phyloP scores from a whole-genome alignment of 2,113 vertebrate genomes.

The Triplophysa siluroides region DNA sequence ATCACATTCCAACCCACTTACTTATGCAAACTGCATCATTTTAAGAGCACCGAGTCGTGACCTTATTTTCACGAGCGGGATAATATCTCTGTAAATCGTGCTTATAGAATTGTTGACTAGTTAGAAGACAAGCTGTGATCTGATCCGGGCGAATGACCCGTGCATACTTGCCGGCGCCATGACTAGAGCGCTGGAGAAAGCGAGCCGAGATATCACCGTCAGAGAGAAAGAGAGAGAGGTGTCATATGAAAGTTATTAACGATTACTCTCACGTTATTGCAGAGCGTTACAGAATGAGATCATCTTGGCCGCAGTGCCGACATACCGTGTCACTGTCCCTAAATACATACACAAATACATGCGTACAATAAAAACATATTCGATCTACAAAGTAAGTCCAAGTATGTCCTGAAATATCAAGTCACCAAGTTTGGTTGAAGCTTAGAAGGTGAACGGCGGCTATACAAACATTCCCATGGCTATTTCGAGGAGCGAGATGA shows the following conservation, averaged over 20 bases:
- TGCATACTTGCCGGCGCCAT: conserved; percentile 37
- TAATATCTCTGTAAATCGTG: neutral
- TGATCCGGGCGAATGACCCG: conserved; percentile 25
- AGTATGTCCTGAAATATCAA: neutral
- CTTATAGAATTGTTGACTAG: conserved; percentile 6
- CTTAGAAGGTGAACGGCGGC: neutral
- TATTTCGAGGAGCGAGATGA: conserved; percentile 16
- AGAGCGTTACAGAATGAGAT: conserved; percentile 32
- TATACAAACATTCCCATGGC: conserved; percentile 13
- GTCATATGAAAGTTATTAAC: conserved; percentile 64
- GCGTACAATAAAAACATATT: neutral
- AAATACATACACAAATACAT: conserved; percentile 16
- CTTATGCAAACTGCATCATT: too few species aligned
- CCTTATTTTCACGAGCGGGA: neutral
- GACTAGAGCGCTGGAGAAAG: conserved; percentile 13
- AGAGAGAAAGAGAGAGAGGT: conserved; percentile 31
- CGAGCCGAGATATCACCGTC: conserved; percentile 60
- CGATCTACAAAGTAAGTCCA: neutral
- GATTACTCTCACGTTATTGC: conserved; percentile 54
- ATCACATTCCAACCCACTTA: too few species aligned
- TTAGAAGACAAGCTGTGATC: conserved; percentile 15
- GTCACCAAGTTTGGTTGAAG: conserved; percentile 14
- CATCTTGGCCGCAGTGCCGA: conserved; percentile 3
- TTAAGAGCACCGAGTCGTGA: too few species aligned
- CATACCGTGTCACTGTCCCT: neutral